phyloP scores from a whole-genome alignment of 2,797 vertebrate species.

The Podarcis lilfordi region DNA sequence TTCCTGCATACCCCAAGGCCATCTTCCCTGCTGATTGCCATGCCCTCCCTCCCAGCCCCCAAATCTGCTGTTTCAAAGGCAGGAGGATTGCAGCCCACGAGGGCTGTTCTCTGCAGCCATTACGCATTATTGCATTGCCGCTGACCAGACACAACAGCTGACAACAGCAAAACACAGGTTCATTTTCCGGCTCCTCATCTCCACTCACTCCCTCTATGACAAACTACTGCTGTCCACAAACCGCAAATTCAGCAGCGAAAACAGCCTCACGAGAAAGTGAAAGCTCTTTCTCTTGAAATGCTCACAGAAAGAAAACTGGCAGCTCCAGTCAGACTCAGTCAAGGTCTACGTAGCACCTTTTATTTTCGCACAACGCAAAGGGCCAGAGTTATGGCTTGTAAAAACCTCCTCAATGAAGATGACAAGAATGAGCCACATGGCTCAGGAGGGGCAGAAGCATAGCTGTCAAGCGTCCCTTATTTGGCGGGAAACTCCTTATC shows the following conservation, averaged over 20 bases:
- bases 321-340: not conserved
- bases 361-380: not conserved
- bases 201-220: conserved; percentile 33
- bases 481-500: no score
- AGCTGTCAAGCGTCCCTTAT: no score
- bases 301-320: not conserved
- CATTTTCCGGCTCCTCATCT: conserved; percentile 46
- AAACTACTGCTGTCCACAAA: conserved; percentile 37
- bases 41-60: conserved; percentile 12
- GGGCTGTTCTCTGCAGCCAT: conserved; percentile 44
- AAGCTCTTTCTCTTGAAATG: conserved; percentile 25
- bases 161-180: conserved; percentile 30
- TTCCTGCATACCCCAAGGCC: conserved; percentile 30
- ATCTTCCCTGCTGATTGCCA: accelerated
- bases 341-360: not conserved
- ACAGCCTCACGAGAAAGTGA: conserved; percentile 29
- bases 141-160: conserved; percentile 28
- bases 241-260: conserved; percentile 39
- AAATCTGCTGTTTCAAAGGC: conserved; percentile 32
- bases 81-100: conserved; percentile 28
- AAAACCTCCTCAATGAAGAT: not conserved
- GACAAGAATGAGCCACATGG: no score
- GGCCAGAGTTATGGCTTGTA: not conserved
- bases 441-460: no score
- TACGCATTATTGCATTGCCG: conserved; percentile 9